Conservation (phyloP, 2,113 vertebrate species). For the Lophochroa leadbeateri region DNA sequence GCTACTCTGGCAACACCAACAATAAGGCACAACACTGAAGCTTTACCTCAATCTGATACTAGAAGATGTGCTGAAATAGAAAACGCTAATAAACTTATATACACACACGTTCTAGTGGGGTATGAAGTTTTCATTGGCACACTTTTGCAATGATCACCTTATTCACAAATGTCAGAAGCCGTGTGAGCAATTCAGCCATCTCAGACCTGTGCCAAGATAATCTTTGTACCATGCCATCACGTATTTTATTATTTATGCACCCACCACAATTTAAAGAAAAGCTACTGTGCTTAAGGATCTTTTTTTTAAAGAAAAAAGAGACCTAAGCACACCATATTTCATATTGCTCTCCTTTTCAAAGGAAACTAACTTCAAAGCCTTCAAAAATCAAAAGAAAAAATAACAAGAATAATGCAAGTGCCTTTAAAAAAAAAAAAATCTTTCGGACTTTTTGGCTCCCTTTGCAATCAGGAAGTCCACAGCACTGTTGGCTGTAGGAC, state of each 20-base stretch:
- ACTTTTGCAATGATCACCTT: slow-evolving; percentile 18
- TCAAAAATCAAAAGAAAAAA: not conserved
- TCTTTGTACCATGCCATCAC: not conserved
- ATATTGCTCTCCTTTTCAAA: not conserved
- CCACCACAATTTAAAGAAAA: not conserved
- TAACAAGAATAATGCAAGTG: not conserved
- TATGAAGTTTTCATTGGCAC: slow-evolving; percentile 44
- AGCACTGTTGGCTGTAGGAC: not conserved
- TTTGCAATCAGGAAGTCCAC: not conserved
- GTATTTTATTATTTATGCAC: not conserved
- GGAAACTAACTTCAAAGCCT: not conserved
- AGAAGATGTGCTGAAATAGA: not conserved
- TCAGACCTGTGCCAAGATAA: slow-evolving; percentile 14
- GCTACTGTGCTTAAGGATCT: not conserved
- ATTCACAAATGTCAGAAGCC: slow-evolving; percentile 14
- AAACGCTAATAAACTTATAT: not conserved
- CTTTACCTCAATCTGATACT: not conserved
- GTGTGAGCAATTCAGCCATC: slow-evolving; percentile 21
- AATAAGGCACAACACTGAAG: not conserved
- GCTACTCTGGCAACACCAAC: not conserved
- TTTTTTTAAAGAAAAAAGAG: not conserved
- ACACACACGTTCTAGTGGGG: not conserved
- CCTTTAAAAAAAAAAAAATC: not conserved
- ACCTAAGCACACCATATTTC: not conserved
- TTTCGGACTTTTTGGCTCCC: not conserved